Evolutionary conservation across 2,797 vertebrate species (phyloP).

Genomic region (Dryobates pubescens): DNA sequence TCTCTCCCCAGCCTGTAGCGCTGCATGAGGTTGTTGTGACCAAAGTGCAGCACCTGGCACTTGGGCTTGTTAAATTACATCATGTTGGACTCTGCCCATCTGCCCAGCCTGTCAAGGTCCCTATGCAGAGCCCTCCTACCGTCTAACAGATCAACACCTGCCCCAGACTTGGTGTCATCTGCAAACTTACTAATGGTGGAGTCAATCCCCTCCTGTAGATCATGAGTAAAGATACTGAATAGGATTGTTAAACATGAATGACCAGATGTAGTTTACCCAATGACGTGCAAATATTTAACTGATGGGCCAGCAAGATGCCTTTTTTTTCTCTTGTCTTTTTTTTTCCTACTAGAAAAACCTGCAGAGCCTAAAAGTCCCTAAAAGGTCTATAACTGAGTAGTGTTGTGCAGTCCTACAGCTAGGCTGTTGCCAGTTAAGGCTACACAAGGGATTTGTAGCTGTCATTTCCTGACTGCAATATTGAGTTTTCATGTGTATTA

Average conservation of each 20-base stretch:
- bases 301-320: neutral
- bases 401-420: rapidly evolving
- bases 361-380: neutral
- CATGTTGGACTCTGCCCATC: too few species aligned
- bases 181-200: too few species aligned
- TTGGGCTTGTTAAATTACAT: too few species aligned
- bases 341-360: neutral
- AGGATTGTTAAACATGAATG: neutral
- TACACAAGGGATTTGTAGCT: neutral
- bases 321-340: neutral
- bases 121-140: too few species aligned
- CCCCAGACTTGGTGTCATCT: too few species aligned
- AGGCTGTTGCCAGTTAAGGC: neutral
- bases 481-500: neutral
- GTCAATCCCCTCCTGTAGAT: too few species aligned
- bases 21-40: too few species aligned
- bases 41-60: too few species aligned
- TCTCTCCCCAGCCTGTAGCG: too few species aligned
- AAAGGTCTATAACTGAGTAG: neutral
- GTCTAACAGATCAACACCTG: too few species aligned
- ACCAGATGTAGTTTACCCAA: neutral
- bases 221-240: too few species aligned
- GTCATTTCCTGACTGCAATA: neutral
- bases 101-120: too few species aligned
- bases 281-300: neutral